These are phyloP conservation scores for Melitaea cinxia DNA, from an alignment of 1,140 invertebrate genomes.

Conservation along the genomic window DNA sequence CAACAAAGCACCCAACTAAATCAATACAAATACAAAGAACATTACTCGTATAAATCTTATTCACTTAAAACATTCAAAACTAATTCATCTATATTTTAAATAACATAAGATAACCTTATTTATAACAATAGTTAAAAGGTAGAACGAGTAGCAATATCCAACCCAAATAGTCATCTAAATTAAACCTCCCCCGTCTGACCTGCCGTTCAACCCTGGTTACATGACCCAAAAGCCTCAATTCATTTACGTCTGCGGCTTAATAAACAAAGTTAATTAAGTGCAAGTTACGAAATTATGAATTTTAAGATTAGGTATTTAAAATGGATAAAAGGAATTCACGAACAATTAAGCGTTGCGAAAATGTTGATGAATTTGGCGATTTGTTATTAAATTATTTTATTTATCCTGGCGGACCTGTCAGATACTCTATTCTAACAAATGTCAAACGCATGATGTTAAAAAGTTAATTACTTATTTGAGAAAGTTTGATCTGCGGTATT, in stretches of 20 bases:
- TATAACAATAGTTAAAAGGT: not conserved
- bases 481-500: too few relatives aligned
- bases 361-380: not conserved
- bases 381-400: too few relatives aligned
- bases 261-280: constrained; percentile 32
- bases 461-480: too few relatives aligned
- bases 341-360: constrained; percentile 9
- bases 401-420: too few relatives aligned
- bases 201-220: constrained; percentile 10
- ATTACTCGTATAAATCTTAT: too few relatives aligned
- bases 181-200: constrained; percentile 20
- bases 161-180: constrained; percentile 23
- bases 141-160: constrained; percentile 9
- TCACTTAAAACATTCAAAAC: too few relatives aligned
- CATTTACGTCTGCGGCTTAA: constrained; percentile 21
- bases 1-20: too few relatives aligned
- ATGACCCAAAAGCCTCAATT: constrained; percentile 21
- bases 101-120: too few relatives aligned
- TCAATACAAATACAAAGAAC: too few relatives aligned
- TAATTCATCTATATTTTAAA: too few relatives aligned
- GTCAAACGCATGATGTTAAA: too few relatives aligned
- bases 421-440: too few relatives aligned
- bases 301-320: constrained; percentile 17
- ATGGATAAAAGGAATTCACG: constrained; percentile 8
- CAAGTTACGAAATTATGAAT: constrained; percentile 31